Percentiles rank a stretch among this genome's conserved stretches.
These are phyloP conservation scores for Trogon melanurus DNA, from an alignment of 2,113 vertebrate genomes.

Conservation along the genomic window DNA sequence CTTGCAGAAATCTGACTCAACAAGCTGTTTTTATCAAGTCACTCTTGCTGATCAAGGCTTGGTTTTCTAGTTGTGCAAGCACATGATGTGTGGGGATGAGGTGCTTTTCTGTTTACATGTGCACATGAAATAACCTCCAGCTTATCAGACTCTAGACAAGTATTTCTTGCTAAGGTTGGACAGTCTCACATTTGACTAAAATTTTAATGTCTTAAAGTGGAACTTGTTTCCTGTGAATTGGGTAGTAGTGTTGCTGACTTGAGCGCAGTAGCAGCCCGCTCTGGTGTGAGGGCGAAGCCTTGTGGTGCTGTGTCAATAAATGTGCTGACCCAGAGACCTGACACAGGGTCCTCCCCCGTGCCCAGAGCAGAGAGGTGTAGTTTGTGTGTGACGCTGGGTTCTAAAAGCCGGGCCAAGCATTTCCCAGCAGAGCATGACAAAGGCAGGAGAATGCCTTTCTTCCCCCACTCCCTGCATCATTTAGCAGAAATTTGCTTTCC, in stretches of 20 bases:
- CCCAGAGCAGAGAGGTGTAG: neutral
- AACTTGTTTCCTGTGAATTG: neutral
- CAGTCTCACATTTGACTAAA: neutral
- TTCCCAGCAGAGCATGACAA: neutral
- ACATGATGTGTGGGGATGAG: neutral
- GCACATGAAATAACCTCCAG: neutral
- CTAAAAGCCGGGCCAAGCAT: neutral
- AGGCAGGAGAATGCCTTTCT: neutral
- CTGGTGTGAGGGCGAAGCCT: neutral
- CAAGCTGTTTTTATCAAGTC: neutral
- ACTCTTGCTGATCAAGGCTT: neutral
- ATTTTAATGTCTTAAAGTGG: neutral
- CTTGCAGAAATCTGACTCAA: neutral
- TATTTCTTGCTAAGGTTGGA: neutral
- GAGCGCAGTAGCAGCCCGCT: accelerated
- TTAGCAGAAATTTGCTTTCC: neutral
- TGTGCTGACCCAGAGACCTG: neutral
- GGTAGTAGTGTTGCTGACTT: accelerated
- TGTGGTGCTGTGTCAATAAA: neutral
- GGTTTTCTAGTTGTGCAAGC: neutral
- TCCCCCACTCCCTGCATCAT: neutral
- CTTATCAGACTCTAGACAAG: neutral
- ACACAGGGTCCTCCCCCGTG: neutral
- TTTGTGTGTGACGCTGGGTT: neutral
- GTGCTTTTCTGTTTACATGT: neutral